Conservation (phyloP, 2,797 vertebrate genomes). For the Bradypodion pumilum region DNA sequence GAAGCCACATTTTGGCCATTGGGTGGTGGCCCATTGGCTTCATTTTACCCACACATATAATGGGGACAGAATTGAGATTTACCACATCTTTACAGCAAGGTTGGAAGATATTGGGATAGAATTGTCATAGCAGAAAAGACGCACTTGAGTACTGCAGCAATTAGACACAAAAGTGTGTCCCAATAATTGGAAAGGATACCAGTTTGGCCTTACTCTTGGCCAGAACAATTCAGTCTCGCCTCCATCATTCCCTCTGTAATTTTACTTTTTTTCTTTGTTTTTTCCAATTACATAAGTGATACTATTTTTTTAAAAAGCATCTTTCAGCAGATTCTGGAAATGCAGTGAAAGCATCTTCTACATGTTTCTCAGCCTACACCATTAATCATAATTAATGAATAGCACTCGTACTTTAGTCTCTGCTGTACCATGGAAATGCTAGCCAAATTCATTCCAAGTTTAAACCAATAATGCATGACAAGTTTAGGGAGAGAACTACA, state of each 20-base stretch:
- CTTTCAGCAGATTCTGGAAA: not conserved
- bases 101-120: not conserved
- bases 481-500: not conserved
- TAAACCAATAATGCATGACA: not conserved
- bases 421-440: not conserved
- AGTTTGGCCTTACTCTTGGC: not conserved
- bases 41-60: too few relatives aligned
- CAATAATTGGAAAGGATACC: not conserved
- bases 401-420: not conserved
- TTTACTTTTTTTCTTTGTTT: not conserved
- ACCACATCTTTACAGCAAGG: not conserved
- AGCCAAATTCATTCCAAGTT: not conserved
- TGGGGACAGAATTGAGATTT: not conserved
- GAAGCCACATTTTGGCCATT: too few relatives aligned
- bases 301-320: not conserved
- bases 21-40: too few relatives aligned
- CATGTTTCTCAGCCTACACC: not conserved
- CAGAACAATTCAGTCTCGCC: not conserved
- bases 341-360: constrained; percentile 8
- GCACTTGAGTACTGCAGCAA: not conserved
- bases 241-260: not conserved
- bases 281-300: not conserved
- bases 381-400: constrained; percentile 19
- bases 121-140: not conserved
- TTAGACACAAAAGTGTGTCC: not conserved